A percentile compares a stretch with the other conserved stretches of the same genome.
phyloP scores from a whole-genome alignment of 2,797 vertebrate genomes.

The Melanotaenia nigrans region DNA sequence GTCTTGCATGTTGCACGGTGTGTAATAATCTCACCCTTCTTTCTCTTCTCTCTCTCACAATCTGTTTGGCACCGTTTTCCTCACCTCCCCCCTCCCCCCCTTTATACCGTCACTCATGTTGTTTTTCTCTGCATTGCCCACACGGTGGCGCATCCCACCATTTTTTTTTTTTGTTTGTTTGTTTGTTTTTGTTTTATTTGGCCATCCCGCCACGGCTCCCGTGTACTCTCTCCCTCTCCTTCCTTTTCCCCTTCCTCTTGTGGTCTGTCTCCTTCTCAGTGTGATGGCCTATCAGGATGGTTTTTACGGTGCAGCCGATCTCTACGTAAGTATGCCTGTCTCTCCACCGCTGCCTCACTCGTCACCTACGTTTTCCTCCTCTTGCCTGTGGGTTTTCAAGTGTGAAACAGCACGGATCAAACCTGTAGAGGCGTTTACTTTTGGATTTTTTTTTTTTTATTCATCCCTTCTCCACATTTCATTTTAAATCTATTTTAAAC shows the following conservation, averaged over 20 bases:
- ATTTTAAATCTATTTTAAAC: background rate
- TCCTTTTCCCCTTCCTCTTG: background rate
- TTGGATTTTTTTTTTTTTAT: constrained; percentile 24
- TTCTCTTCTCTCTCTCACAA: constrained; percentile 67
- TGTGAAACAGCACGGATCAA: constrained; percentile 68
- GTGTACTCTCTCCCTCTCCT: constrained; percentile 37
- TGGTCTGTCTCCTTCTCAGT: constrained; percentile 85
- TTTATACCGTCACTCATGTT: constrained; percentile 47
- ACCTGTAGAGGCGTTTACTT: constrained; percentile 73
- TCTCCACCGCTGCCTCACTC: constrained; percentile 60
- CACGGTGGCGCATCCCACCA: constrained; percentile 76
- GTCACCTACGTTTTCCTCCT: constrained; percentile 57
- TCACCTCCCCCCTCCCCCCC: constrained; percentile 32
- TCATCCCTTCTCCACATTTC: constrained; percentile 15
- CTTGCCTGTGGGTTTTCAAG: constrained; percentile 76
- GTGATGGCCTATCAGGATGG: constrained; percentile 99
- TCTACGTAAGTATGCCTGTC: constrained; percentile 96
- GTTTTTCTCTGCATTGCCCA: constrained; percentile 69
- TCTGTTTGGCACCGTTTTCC: constrained; percentile 65
- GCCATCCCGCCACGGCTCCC: constrained; percentile 50
- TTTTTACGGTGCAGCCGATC: constrained; percentile 98
- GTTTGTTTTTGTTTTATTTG: constrained; percentile 32
- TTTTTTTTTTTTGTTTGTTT: background rate
- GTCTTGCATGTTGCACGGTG: constrained; percentile 84
- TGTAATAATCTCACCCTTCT: constrained; percentile 79